A percentile compares a stretch with the other conserved stretches of the same genome.
Evolutionary conservation across 2,113 vertebrate species (phyloP).

Genomic region (Sminthopsis crassicaudata): DNA sequence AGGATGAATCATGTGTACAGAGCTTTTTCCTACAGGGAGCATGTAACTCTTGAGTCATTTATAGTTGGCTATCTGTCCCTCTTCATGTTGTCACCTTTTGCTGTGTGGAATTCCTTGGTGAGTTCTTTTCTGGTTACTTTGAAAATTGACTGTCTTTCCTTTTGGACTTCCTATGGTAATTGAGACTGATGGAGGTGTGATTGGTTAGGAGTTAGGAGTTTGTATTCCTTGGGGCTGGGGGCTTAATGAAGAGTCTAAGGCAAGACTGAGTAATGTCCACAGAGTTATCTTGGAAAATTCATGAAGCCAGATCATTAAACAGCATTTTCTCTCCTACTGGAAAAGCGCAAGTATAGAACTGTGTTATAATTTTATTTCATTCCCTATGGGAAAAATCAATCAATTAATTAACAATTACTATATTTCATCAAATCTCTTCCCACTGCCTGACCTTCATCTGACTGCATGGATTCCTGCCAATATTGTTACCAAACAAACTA

Average conservation of each 20-base stretch:
- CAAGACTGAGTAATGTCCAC: background rate
- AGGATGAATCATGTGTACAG: background rate
- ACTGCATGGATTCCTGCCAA: background rate
- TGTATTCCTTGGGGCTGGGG: background rate
- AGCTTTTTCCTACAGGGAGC: background rate
- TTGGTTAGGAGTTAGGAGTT: background rate
- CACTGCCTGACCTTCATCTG: background rate
- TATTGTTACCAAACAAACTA: background rate
- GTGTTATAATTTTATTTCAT: conserved; percentile 1
- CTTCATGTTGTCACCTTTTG: conserved; percentile 15
- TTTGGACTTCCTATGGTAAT: conserved; percentile 4
- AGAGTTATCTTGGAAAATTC: background rate
- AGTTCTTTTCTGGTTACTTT: background rate
- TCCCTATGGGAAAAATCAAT: background rate
- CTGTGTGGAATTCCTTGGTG: background rate
- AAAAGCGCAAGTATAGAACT: background rate
- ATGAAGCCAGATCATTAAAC: background rate
- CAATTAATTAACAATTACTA: background rate
- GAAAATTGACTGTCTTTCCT: background rate
- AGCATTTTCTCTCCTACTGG: background rate
- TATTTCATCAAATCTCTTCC: conserved; percentile 21
- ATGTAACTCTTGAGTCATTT: background rate
- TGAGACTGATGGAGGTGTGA: background rate
- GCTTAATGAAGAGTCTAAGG: background rate
- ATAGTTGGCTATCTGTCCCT: background rate